Evolutionary conservation across 2,113 vertebrate genomes (phyloP), one percentile per base, ranked within the genome.

Genomic region (Ginglymostoma cirratum): DNA sequence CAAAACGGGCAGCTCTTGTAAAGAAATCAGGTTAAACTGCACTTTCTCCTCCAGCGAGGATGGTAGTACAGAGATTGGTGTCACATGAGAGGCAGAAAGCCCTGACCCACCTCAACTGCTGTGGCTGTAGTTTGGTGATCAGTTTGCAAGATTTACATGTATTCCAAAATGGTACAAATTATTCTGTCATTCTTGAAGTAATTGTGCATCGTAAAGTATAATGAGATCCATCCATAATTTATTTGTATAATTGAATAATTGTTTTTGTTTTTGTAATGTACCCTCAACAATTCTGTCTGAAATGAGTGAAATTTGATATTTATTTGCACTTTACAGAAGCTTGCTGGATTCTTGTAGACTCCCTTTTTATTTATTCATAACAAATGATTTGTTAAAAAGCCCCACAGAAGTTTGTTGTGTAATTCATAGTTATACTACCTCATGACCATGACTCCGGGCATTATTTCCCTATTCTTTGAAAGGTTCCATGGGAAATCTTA

Each of bases 211-310:
- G 52, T 61, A 61, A 61, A 1, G 3, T 61, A 19, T 34, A 2
- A 61, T n/a, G 3, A 55, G 24, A 61, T 61, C 27, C 24, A 34
- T 48, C 85, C 8, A 30, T 90, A 48, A 89, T 89, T 89, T 89
- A 89, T 89, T 27, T 30, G 48, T 89, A 52, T 90, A 14, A 52
- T 48, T 90, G 87, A 90, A 90, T 90, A 61, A 90, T 90, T 90
- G 48, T 52, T 52, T 87, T 87, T 15, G 72, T 34, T 90, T 90
- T 5, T 14, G 34, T 61, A 30, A 89, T 89, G 87, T 90, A 27
- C 70, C 8, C 27, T 61, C 30, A n/a, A 34, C n/a, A 90, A 65
- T 34, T 17, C 87, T 65, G 30, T 17, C 10, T 34, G 55, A 90
- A 90, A 2, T 90, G 3, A 34, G 30, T 90, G 87, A 61, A 55